Percentiles rank a stretch among this genome's conserved stretches.
phyloP scores from a whole-genome alignment of 2,113 vertebrate species.

The Ellobius talpinus region DNA sequence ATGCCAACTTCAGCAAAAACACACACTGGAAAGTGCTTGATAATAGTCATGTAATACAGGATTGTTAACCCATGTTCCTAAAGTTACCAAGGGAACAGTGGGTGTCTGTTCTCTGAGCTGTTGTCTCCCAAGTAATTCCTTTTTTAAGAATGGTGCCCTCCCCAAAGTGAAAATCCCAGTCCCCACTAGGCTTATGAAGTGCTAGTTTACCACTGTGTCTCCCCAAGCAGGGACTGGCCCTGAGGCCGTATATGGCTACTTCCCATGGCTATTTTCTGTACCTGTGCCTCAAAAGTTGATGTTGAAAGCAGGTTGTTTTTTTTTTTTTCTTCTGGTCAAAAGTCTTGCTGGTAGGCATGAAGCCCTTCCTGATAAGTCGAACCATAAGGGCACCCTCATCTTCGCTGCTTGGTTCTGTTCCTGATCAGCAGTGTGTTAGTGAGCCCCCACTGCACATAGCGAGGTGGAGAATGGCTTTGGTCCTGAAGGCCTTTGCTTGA shows the following conservation, averaged over 20 bases:
- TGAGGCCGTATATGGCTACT: background rate
- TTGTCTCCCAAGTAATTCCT: background rate
- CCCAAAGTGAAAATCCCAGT: background rate
- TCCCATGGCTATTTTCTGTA: background rate
- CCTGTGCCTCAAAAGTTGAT: background rate
- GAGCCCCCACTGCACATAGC: background rate
- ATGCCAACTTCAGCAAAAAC: background rate
- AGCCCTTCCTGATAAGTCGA: constrained; percentile 13
- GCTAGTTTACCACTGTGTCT: background rate
- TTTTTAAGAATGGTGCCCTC: constrained; percentile 4
- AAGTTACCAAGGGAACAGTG: background rate
- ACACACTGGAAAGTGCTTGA: background rate
- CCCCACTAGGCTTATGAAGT: background rate
- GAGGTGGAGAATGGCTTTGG: background rate
- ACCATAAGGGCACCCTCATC: background rate
- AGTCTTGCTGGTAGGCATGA: background rate
- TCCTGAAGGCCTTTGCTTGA: background rate
- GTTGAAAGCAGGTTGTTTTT: constrained; percentile 17
- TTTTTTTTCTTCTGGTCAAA: background rate
- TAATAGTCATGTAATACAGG: background rate
- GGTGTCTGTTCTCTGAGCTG: background rate
- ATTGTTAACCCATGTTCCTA: background rate
- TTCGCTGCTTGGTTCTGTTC: background rate
- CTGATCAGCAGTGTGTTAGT: background rate
- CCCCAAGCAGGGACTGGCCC: background rate